Conservation (phyloP, 1,140 invertebrate species). For the Cotesia typhae region DNA sequence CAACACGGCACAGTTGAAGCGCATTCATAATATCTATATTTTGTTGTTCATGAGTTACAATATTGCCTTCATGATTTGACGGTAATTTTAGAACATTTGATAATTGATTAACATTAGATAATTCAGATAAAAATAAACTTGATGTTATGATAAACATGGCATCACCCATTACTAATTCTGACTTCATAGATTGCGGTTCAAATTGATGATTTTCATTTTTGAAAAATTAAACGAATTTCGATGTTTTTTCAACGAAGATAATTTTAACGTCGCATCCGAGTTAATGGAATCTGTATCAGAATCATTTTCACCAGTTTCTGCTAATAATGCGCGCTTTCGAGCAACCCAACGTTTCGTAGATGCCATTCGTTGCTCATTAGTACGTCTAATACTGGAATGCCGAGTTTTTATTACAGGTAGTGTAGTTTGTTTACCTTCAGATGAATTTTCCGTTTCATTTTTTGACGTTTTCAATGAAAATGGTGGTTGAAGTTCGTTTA, state of each 20-base stretch:
- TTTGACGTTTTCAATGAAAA: constrained; percentile 16
- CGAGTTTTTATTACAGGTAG: constrained; percentile 32
- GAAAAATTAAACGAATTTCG: constrained; percentile 39
- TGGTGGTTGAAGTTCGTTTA: constrained; percentile 5
- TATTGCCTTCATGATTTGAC: constrained; percentile 26
- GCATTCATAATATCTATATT: constrained; percentile 61
- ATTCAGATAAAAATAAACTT: constrained; percentile 47
- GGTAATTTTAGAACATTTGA: constrained; percentile 35
- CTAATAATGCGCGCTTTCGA: constrained; percentile 58
- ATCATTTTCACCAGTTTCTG: constrained; percentile 53
- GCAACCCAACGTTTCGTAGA: constrained; percentile 62
- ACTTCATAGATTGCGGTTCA: constrained; percentile 40
- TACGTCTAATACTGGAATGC: constrained; percentile 35
- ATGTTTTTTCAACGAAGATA: constrained; percentile 61
- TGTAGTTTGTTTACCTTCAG: constrained; percentile 29
- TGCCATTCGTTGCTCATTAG: constrained; percentile 54
- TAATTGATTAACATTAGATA: constrained; percentile 31
- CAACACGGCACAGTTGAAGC: constrained; percentile 54
- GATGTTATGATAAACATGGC: constrained; percentile 58
- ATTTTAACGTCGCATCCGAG: constrained; percentile 48
- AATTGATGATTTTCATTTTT: constrained; percentile 23
- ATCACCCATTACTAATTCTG: constrained; percentile 56
- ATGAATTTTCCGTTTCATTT: constrained; percentile 24
- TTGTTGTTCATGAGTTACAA: constrained; percentile 44
- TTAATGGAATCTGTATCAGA: constrained; percentile 59